Evolutionary conservation across 2,113 vertebrate species (phyloP), one percentile per base, ranked within the genome.

Genomic region (Solea solea): DNA sequence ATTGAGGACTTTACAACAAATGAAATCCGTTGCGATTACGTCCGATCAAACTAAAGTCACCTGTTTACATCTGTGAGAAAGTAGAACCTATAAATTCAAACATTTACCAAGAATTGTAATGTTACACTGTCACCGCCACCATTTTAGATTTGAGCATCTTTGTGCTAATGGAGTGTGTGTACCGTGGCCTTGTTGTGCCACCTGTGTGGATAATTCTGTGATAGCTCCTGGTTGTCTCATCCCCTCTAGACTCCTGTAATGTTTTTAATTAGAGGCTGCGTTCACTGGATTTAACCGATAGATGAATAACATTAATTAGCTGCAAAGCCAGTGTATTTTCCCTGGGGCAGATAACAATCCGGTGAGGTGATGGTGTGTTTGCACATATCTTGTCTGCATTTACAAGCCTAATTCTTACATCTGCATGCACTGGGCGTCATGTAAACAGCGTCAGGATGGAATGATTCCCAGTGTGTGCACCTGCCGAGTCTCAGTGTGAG

Each of bases 301-400:
- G 79, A 88, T 81, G 66, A 89, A 82, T 77, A 89, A 86, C 85
- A 78, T 72, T 85, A 89, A 91, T 91, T 82, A 91, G 85, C 72
- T 63, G 66, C 69, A 86, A 69, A 86, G 73, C 57, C 64, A 67
- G 68, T 55, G 86, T 79, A 86, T 82, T 66, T 78, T 76, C 82
- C 85, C 39, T 0, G 5, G 75, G 83, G 84, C 74, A 81, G 74
- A 81, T 65, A 79, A 79, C 72, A 69, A 66, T 85, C 58, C 76
- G 78, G 69, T 51, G 80, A 87, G 83, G 76, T 88, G 80, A 88
- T 86, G 76, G 83, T 78, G 74, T 87, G 80, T 89, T 90, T 84
- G 46, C 49, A 73, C 44, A 48, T 56, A 66, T 82, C 72, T 82
- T 51, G 54, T 74, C 40, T 67, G 68, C 62, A 74, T 84, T 72